A percentile compares a stretch with the other conserved stretches of the same genome.
Evolutionary conservation across 2,113 vertebrate species (phyloP).

Genomic region (Mormoops blainvillei): DNA sequence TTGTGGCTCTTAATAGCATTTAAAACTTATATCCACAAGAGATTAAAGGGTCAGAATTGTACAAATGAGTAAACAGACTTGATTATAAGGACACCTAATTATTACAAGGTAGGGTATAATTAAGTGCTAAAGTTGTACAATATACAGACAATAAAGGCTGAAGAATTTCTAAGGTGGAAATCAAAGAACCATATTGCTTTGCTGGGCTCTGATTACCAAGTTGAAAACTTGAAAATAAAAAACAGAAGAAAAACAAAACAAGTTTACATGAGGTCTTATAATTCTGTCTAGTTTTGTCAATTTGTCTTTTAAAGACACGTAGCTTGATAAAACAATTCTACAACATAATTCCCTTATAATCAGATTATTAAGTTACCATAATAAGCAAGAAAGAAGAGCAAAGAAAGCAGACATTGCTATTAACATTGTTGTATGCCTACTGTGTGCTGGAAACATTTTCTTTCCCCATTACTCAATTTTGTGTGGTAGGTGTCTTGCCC

Average conservation of each 20-base stretch:
- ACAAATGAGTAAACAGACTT: constrained; percentile 65
- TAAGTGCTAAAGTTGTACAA: constrained; percentile 50
- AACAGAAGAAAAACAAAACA: constrained; percentile 28
- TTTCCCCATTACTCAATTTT: background rate
- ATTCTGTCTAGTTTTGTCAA: background rate
- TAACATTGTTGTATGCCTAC: background rate
- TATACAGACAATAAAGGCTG: constrained; percentile 52
- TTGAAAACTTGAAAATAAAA: constrained; percentile 21
- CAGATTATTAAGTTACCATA: background rate
- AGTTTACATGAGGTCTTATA: background rate
- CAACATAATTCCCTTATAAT: background rate
- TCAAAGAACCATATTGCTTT: constrained; percentile 51
- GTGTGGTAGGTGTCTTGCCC: background rate
- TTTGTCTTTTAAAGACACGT: constrained; percentile 22
- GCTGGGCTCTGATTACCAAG: background rate
- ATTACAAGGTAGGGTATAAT: constrained; percentile 68
- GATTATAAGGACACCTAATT: constrained; percentile 70
- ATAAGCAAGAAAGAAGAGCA: background rate
- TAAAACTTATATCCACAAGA: constrained; percentile 59
- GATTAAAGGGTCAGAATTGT: constrained; percentile 66
- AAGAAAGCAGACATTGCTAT: background rate
- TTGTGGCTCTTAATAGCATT: constrained; percentile 57
- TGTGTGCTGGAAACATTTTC: background rate
- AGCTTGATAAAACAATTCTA: background rate
- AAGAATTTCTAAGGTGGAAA: constrained; percentile 34